phyloP scores from a whole-genome alignment of 2,888 invertebrate genomes.

The Octonoba sinensis region DNA sequence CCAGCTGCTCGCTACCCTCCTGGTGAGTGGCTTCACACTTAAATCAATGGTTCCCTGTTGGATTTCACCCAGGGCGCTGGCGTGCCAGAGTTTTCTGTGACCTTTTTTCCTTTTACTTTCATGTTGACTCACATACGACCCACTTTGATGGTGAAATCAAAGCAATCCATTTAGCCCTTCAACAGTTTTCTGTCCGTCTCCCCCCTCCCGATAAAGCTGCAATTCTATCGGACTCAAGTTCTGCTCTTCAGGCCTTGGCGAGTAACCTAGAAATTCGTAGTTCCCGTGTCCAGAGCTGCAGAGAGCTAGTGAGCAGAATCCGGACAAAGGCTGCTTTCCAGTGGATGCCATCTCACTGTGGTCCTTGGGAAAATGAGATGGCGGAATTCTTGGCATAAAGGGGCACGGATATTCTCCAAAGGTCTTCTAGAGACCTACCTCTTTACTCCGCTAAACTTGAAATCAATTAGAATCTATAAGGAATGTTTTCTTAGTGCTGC shows the following conservation, averaged over 20 bases:
- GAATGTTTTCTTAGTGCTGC: background rate
- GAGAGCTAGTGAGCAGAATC: background rate
- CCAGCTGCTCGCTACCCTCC: background rate
- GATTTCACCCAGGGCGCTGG: constrained; percentile 1
- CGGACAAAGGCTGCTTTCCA: background rate
- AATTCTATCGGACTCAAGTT: background rate
- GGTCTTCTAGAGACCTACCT: background rate
- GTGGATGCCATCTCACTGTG: background rate
- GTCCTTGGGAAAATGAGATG: background rate
- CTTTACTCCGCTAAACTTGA: background rate
- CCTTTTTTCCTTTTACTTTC: background rate
- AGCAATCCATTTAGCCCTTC: background rate
- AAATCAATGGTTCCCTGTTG: background rate
- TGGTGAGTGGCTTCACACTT: constrained; percentile 4
- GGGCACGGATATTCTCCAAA: background rate
- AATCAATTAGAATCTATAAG: background rate
- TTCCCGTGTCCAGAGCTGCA: constrained; percentile 4
- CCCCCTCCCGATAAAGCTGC: background rate
- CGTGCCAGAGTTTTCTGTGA: background rate
- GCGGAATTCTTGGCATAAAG: background rate
- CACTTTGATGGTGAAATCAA: background rate
- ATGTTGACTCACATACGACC: background rate
- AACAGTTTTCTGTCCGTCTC: background rate
- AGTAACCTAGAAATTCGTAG: background rate
- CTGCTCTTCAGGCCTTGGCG: background rate